Evolutionary conservation across 2,888 invertebrate species (phyloP).

Genomic region (Zygaena filipendulae): DNA sequence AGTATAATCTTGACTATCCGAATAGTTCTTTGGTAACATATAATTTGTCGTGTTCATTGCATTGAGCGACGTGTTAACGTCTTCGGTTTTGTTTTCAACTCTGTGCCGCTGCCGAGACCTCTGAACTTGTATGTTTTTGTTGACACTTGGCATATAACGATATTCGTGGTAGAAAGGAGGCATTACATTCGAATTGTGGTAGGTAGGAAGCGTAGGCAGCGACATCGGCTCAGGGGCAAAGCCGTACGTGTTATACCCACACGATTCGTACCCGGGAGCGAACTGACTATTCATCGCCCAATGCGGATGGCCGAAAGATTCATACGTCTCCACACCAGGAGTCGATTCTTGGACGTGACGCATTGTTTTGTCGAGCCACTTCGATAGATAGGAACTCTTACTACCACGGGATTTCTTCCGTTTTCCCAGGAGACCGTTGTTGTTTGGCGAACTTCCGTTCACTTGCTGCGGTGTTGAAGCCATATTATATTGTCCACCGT

Average conservation of each 20-base stretch:
- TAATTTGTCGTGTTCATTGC: slow-evolving; percentile 31
- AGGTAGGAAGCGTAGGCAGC: slow-evolving; percentile 70
- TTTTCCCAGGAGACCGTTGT: slow-evolving; percentile 53
- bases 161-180: slow-evolving; percentile 39
- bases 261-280: slow-evolving; percentile 51
- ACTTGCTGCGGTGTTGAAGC: slow-evolving; percentile 57
- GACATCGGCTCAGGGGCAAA: slow-evolving; percentile 72
- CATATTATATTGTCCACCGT: no score
- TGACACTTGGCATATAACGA: slow-evolving; percentile 39
- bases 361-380: slow-evolving; percentile 63
- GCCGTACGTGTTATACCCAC: slow-evolving; percentile 61
- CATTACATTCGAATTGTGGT: slow-evolving; percentile 46
- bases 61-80: slow-evolving; percentile 32
- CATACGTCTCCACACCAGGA: slow-evolving; percentile 49
- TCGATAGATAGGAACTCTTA: slow-evolving; percentile 52
- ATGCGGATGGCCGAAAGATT: slow-evolving; percentile 36
- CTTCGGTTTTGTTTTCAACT: slow-evolving; percentile 38
- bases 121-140: slow-evolving; percentile 44
- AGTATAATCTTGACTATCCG: slow-evolving; percentile 65
- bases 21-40: slow-evolving; percentile 47
- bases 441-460: slow-evolving; percentile 43
- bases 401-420: slow-evolving; percentile 57
- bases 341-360: slow-evolving; percentile 47
- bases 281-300: slow-evolving; percentile 43
- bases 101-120: slow-evolving; percentile 39